These are phyloP conservation scores for Nebria brevicollis DNA, from an alignment of 2,888 invertebrate genomes.

Conservation along the genomic window DNA sequence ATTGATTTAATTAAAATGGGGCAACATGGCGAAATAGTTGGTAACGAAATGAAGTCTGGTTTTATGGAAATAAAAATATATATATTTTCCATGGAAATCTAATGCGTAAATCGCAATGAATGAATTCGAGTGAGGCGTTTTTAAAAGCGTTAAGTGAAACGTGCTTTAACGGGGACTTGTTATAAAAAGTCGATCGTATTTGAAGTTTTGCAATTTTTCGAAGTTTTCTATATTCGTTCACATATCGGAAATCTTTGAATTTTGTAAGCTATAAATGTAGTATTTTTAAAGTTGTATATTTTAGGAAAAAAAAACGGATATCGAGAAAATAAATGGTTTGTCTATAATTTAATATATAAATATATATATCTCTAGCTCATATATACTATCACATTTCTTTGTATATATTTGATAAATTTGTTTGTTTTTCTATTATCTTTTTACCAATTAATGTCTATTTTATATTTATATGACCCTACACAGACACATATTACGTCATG, in stretches of 20 bases:
- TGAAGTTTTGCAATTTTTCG: background rate
- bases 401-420: background rate
- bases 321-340: background rate
- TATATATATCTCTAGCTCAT: background rate
- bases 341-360: background rate
- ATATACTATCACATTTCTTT: background rate
- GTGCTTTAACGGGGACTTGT: background rate
- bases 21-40: too few species aligned
- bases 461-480: too few species aligned
- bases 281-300: background rate
- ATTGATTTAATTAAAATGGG: too few species aligned
- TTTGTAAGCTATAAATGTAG: background rate
- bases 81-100: too few species aligned
- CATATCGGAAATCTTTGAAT: background rate
- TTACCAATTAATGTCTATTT: background rate
- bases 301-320: background rate
- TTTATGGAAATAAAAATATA: too few species aligned
- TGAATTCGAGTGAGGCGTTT: too few species aligned
- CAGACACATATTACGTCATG: too few species aligned
- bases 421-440: background rate
- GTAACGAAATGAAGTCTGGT: too few species aligned
- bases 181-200: background rate
- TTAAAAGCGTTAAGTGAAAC: background rate
- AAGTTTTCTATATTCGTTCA: slow-evolving; percentile 1
- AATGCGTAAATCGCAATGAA: too few species aligned